Conservation (phyloP, 2,797 vertebrate genomes). For the Periophthalmus magnuspinnatus region DNA sequence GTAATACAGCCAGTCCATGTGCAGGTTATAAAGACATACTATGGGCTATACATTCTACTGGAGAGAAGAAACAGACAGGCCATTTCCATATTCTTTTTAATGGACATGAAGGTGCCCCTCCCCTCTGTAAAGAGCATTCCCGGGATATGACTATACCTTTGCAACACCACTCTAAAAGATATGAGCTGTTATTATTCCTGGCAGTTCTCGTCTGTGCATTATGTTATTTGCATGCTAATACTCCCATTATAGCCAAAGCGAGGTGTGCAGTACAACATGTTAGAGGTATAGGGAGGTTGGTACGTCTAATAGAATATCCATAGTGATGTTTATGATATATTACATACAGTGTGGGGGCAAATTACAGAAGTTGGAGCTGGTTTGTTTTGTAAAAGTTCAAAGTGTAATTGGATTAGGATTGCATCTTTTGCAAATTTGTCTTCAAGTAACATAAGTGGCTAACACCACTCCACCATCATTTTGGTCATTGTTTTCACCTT, state of each 20-base stretch:
- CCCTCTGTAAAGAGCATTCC: not conserved
- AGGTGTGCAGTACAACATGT: not conserved
- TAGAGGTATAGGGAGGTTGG: not conserved
- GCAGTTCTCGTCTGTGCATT: not conserved
- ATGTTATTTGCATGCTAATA: constrained; percentile 1
- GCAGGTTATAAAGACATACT: not conserved
- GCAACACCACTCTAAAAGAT: not conserved
- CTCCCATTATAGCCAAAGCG: not conserved
- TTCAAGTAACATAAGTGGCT: too few relatives aligned
- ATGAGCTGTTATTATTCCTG: not conserved
- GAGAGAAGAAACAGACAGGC: not conserved
- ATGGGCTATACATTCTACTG: not conserved
- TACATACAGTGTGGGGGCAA: not conserved
- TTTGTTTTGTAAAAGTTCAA: not conserved
- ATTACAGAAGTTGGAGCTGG: not conserved
- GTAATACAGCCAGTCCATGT: not conserved
- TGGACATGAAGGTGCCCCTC: not conserved
- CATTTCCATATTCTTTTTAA: not conserved
- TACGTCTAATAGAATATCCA: not conserved
- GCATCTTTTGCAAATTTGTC: constrained; percentile 15
- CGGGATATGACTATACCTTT: constrained; percentile 1
- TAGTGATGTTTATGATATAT: not conserved
- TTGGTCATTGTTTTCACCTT: too few relatives aligned
- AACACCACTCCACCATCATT: too few relatives aligned
- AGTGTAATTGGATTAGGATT: not conserved